Evolutionary conservation across 2,888 invertebrate species (phyloP), one percentile per base, ranked within the genome.

Genomic region (Dascillus cervinus): DNA sequence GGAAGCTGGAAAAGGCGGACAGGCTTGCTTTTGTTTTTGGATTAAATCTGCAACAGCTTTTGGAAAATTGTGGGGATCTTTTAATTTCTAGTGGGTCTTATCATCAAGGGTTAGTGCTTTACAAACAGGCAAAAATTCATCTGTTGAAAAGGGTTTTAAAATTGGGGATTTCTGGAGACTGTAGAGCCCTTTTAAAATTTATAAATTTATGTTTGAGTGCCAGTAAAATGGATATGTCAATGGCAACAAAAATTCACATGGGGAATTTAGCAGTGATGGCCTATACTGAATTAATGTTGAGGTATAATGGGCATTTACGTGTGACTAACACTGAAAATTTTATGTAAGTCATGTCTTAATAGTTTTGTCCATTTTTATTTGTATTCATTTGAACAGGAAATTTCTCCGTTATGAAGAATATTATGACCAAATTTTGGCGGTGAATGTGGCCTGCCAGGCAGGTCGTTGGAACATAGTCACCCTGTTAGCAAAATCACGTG

Each of bases 51-150:
- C 76, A 78, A 39, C 71, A 75, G 30, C 64, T 82, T 29, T 69
- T 91, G 43, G 84, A 87, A 56, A 76, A 78, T 47, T 84, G 88
- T 14, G 89, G 89, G 0, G 90, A 91, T 62, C 72, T 83, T 60
- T 71, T 87, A 52, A 68, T 92, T 53, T 72, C 80, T 3, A 75
- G 80, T 38, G 79, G 80, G 8, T 77, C 81, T 46, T 77, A 84
- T 38, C 73, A 80, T 27, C 81, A 83, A 37, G 90, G 91, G 1
- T 72, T 84, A 43, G 74, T 82, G 39, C 73, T 90, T 11, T 92
- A 86, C 62, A 82, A 84, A 51, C 71, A 89, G 32, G 62, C 63
- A 3, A 64, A 61, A 47, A 58, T 62, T 10, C 64, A 64, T 43
- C 66, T 77, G 39, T 58, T 75, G 37, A 77, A 76, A 52, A 66